Conservation (phyloP, 2,113 vertebrate genomes). For the Passerina amoena region DNA sequence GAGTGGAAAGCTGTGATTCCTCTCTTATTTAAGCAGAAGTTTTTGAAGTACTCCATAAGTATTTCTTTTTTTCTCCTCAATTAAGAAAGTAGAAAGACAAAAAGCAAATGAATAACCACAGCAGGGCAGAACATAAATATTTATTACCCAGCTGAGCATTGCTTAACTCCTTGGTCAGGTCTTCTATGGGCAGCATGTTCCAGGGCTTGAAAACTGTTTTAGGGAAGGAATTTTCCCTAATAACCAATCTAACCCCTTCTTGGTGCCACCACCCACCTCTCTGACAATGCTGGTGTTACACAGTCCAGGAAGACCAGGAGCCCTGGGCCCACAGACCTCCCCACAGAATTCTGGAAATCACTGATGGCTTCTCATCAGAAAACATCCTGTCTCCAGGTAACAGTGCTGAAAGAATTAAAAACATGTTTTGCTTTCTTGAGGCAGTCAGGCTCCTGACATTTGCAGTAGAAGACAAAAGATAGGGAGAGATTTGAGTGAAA, state of each 20-base stretch:
- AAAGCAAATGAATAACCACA: neutral
- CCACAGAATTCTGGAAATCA: neutral
- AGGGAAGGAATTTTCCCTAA: neutral
- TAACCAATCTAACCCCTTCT: neutral
- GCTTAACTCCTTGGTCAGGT: neutral
- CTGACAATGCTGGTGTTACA: fast-evolving
- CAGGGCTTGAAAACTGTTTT: neutral
- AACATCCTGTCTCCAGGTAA: neutral
- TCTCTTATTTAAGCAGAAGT: neutral
- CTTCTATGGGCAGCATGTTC: neutral
- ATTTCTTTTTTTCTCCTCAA: neutral
- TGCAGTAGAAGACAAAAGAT: neutral
- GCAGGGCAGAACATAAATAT: neutral
- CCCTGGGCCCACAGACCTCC: neutral
- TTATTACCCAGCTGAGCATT: neutral
- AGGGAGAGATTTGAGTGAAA: neutral
- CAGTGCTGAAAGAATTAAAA: neutral
- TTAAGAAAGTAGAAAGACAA: neutral
- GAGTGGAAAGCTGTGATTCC: neutral
- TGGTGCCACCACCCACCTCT: neutral
- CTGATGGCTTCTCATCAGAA: neutral
- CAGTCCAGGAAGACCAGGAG: neutral
- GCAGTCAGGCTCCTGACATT: neutral
- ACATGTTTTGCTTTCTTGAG: neutral
- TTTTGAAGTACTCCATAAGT: neutral